Evolutionary conservation across 2,797 vertebrate species (phyloP).

Genomic region (Otolemur crassicaudatus): DNA sequence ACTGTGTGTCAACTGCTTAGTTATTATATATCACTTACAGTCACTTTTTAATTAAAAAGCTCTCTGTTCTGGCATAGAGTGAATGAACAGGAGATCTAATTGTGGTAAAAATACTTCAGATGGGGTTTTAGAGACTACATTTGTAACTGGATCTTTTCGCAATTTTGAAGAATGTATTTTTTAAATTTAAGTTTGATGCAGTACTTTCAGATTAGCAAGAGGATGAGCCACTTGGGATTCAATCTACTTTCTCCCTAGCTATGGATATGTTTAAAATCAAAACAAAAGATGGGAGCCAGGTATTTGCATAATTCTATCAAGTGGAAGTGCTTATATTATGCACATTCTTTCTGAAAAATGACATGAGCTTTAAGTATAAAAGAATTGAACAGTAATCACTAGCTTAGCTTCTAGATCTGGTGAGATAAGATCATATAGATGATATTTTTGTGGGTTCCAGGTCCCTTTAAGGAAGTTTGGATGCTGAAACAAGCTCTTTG

Average conservation of each 20-base stretch:
- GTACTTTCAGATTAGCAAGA: background rate
- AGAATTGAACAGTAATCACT: background rate
- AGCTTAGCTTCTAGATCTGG: background rate
- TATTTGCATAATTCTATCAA: slow-evolving; percentile 77
- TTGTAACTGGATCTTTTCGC: slow-evolving; percentile 57
- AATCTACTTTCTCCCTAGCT: slow-evolving; percentile 22
- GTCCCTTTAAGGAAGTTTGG: background rate
- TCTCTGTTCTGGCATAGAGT: slow-evolving; percentile 73
- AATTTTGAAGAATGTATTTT: slow-evolving; percentile 60
- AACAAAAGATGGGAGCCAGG: slow-evolving; percentile 59
- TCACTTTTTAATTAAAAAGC: slow-evolving; percentile 80
- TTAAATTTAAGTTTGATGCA: slow-evolving; percentile 9
- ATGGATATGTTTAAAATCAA: slow-evolving; percentile 25
- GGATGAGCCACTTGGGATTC: background rate
- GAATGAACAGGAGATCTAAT: slow-evolving; percentile 80
- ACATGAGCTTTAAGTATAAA: background rate
- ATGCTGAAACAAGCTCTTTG: background rate
- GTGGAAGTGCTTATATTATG: slow-evolving; percentile 51
- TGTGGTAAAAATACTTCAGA: slow-evolving; percentile 75
- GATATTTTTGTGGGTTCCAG: background rate
- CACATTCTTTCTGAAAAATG: slow-evolving; percentile 46
- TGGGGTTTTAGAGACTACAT: slow-evolving; percentile 33
- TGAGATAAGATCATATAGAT: background rate
- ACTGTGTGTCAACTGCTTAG: slow-evolving; percentile 63
- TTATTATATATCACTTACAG: slow-evolving; percentile 80